phyloP scores from a whole-genome alignment of 2,888 invertebrate species.

The Eulithis testata region DNA sequence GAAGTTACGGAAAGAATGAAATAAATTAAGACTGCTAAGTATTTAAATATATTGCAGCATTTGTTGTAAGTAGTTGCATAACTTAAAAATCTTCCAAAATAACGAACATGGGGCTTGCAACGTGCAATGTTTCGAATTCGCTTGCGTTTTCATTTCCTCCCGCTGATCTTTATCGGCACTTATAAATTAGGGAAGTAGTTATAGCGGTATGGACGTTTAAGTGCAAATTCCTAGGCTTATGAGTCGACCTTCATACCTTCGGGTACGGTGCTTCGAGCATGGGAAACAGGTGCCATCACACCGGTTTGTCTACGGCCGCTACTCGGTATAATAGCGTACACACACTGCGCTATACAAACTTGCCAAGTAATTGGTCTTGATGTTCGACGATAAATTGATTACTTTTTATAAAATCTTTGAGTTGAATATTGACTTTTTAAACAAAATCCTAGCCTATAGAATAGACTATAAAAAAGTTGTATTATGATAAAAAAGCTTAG shows the following conservation, averaged over 20 bases:
- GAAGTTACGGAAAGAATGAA: too few species aligned
- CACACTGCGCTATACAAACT: conserved; percentile 17
- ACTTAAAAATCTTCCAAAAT: neutral
- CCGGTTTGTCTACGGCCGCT: conserved; percentile 45
- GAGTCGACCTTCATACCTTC: conserved; percentile 36
- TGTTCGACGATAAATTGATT: conserved; percentile 15
- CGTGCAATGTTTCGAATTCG: neutral
- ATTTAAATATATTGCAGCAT: too few species aligned
- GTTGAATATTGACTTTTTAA: too few species aligned
- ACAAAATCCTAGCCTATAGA: too few species aligned
- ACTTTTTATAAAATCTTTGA: neutral
- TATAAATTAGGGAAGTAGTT: conserved; percentile 20
- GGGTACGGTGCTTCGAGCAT: conserved; percentile 40
- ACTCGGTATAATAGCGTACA: conserved; percentile 23
- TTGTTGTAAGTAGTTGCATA: too few species aligned
- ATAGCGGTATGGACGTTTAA: conserved; percentile 24
- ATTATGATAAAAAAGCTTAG: too few species aligned
- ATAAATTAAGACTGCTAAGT: too few species aligned
- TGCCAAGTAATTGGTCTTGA: conserved; percentile 19
- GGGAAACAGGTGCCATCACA: conserved; percentile 56
- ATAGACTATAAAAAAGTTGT: too few species aligned
- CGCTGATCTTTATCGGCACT: conserved; percentile 23
- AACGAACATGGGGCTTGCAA: neutral
- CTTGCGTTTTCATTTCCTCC: conserved; percentile 10
- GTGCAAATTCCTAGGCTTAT: conserved; percentile 35